Base-by-base conservation (phyloP, 1,140 invertebrate species). In the Bacillus rossius region DNA sequence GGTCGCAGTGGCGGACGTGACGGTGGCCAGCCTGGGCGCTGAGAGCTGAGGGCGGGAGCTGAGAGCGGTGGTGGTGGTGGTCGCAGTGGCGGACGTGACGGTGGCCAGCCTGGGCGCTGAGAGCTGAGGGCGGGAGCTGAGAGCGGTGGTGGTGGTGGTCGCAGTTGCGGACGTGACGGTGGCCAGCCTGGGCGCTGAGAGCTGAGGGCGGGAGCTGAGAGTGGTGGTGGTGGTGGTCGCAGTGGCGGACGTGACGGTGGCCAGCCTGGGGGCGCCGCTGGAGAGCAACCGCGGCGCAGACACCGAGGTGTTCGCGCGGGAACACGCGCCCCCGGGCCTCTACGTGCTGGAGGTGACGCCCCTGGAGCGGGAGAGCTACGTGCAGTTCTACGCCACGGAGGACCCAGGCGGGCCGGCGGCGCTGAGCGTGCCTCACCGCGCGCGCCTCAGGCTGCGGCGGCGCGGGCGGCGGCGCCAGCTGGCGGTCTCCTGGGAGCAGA, bases 401-500 rank as follows among this genome's bases (percentile, higher is more conserved):
- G 70, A 72, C 59, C 64, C 60, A 23, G 67, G 64, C 17, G 71
- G 70, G 0, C 68, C 70, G 0, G 69, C 68, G 51, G 61, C 65
- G 0, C 57, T 67, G 8, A 54, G 62, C 45, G 66, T 63, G 51
- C 50, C 61, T 8, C 61, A 62, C 48, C 47, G 45, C 17, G 47
- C 66, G 3, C 60, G 62, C 38, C 26, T 73, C 20, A 57, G 65
- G 8, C 51, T 71, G 14, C 64, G 64, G 13, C 62, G 62, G 19
- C 59, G 67, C 26, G 66, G 69, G 16, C 63, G 68, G 20, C 60
- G 68, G 29, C 65, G 67, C 40, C 60, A 69, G 19, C 53, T 75
- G 47, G 70, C 69, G 10, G 67, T 74, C 10, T 69, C 68, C 57
- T 76, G 74, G 74, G 70, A 74, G 42, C 62, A 67, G 19, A 75